phyloP scores from a whole-genome alignment of 2,888 invertebrate genomes.

The Ephialtes manifestator region DNA sequence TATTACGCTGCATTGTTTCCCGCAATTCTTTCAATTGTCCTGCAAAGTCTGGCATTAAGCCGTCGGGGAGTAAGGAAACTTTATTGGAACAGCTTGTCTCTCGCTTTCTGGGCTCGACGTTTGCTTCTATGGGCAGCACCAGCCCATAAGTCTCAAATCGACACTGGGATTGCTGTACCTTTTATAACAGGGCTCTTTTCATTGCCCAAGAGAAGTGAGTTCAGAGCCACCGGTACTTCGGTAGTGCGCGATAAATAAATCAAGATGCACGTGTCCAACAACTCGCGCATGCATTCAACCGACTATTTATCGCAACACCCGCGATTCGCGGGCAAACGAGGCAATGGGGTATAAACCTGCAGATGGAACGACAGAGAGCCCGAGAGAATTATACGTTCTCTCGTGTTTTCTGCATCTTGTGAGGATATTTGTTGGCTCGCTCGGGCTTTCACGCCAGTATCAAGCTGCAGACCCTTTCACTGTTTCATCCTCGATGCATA shows the following conservation, averaged over 20 bases:
- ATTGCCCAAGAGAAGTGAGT: constrained; percentile 26
- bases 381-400: constrained; percentile 30
- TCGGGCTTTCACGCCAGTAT: constrained; percentile 25
- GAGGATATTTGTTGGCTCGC: constrained; percentile 30
- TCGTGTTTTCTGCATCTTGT: constrained; percentile 26
- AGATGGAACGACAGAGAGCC: neutral
- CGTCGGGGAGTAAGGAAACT: constrained; percentile 31
- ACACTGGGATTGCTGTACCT: neutral
- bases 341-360: constrained; percentile 1
- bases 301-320: constrained; percentile 62
- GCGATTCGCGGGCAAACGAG: constrained; percentile 22
- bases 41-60: constrained; percentile 10
- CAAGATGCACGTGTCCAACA: constrained; percentile 62
- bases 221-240: constrained; percentile 30
- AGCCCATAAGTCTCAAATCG: constrained; percentile 26
- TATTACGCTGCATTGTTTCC: constrained; percentile 62
- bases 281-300: constrained; percentile 48
- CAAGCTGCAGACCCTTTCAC: constrained; percentile 30
- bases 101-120: constrained; percentile 9
- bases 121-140: neutral
- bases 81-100: constrained; percentile 33
- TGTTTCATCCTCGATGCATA: constrained; percentile 28
- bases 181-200: constrained; percentile 4
- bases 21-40: constrained; percentile 32
- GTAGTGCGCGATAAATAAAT: constrained; percentile 62